Evolutionary conservation across 2,113 vertebrate genomes (phyloP), one percentile per base, ranked within the genome.

Genomic region (Chionis minor): DNA sequence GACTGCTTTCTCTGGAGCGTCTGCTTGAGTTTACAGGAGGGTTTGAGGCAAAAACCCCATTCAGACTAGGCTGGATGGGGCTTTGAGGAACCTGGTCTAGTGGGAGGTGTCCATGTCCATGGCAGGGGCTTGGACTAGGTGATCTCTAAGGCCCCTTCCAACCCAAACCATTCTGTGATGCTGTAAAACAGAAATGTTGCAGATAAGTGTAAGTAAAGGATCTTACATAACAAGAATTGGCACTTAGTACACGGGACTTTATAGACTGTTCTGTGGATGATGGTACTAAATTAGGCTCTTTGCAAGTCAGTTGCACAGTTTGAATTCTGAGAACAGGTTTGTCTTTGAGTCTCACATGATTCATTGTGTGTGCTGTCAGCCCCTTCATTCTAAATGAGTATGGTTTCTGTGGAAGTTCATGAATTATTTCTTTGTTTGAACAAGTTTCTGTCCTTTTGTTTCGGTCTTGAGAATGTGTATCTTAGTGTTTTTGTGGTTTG

Each of bases 351-450:
- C 58, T 74, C 32, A 17, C 0, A 1, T 44, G 67, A 18, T 66
- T 40, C 13, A 17, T n/a, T 65, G 18, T 63, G 12, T 8, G 6
- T 24, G 38, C 38, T 44, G 58, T 88, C 66, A 30, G 70, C 70
- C 52, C 27, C 32, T 58, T 69, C 10, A 0, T 40, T 78, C 61
- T 33, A 27, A 33, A 47, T 24, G 86, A 67, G 33, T 40, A 8
- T 56, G 19, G 47, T 33, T 91, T 54, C 56, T 12, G 11, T 92
- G 80, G 44, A 88, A 63, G 55, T 72, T 79, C 22, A 32, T 79
- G 47, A 87, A 89, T 81, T 81, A 88, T 33, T 94, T 89, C 86
- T 96, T 94, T 92, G 65, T 93, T 94, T 84, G 83, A 86, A 67
- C 69, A 78, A 74, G 71, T 74, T 83, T 61, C 47, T 73, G 10